Evolutionary conservation across 2,113 vertebrate species (phyloP).

Genomic region (Myotis davidii): DNA sequence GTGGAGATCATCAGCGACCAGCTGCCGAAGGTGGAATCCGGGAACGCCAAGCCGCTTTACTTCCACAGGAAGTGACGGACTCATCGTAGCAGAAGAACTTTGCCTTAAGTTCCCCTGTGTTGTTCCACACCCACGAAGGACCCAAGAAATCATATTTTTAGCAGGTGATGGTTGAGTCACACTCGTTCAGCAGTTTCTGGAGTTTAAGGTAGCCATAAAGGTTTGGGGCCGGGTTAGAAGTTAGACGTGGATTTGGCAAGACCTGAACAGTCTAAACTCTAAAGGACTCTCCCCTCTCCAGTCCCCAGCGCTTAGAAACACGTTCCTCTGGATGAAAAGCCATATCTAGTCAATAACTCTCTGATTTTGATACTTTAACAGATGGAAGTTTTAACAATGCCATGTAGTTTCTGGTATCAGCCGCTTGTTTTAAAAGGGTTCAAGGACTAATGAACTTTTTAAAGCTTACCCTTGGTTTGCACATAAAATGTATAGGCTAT

Average conservation of each 20-base stretch:
- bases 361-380: slow-evolving; percentile 93
- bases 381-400: slow-evolving; percentile 90
- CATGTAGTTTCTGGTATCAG: slow-evolving; percentile 90
- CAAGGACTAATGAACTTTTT: slow-evolving; percentile 91
- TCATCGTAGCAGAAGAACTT: slow-evolving; percentile 86
- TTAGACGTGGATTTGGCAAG: slow-evolving; percentile 77
- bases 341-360: slow-evolving; percentile 97
- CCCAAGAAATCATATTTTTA: slow-evolving; percentile 84
- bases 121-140: slow-evolving; percentile 86
- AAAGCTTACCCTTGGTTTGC: slow-evolving; percentile 95
- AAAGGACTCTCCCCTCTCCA: slow-evolving; percentile 81
- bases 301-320: slow-evolving; percentile 88
- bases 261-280: slow-evolving; percentile 74
- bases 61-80: slow-evolving; percentile 98
- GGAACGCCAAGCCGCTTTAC: slow-evolving; percentile 97
- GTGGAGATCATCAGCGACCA: slow-evolving; percentile 99
- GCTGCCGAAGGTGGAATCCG: slow-evolving; percentile 99
- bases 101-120: slow-evolving; percentile 91
- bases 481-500: slow-evolving; percentile 94
- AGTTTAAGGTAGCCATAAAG: slow-evolving; percentile 81
- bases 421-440: slow-evolving; percentile 90
- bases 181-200: slow-evolving; percentile 80
- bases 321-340: slow-evolving; percentile 98
- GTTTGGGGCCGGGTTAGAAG: slow-evolving; percentile 82
- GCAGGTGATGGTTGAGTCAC: slow-evolving; percentile 82